Evolutionary conservation across 2,888 invertebrate genomes (phyloP).

Genomic region (Hypsopygia costalis): DNA sequence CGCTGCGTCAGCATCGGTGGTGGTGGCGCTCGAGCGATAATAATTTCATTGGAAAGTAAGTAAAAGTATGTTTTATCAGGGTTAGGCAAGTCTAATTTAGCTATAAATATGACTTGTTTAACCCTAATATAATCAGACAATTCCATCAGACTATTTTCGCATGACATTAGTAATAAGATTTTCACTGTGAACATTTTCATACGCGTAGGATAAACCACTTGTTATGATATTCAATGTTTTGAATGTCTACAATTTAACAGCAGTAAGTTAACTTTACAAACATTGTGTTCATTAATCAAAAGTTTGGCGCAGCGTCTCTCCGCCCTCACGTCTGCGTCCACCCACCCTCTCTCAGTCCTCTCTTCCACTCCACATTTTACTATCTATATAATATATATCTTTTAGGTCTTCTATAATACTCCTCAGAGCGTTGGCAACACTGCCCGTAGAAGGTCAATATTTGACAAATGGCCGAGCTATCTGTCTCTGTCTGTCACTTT

Average conservation of each 20-base stretch:
- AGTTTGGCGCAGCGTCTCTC: conserved; percentile 75
- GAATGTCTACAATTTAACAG: conserved; percentile 64
- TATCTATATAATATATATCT: conserved; percentile 21
- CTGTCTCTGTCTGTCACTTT: conserved; percentile 65
- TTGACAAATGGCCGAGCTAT: conserved; percentile 61
- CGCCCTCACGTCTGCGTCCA: conserved; percentile 52
- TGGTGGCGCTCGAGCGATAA: too few relatives aligned
- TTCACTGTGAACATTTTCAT: too few relatives aligned
- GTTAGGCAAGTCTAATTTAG: too few relatives aligned
- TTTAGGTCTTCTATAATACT: conserved; percentile 57
- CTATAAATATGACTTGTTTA: too few relatives aligned
- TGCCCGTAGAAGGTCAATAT: conserved; percentile 47
- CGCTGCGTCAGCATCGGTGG: too few relatives aligned
- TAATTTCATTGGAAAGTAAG: too few relatives aligned
- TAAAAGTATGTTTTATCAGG: too few relatives aligned
- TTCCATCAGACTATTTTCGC: too few relatives aligned
- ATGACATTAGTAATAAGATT: too few relatives aligned
- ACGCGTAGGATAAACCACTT: conserved; percentile 13
- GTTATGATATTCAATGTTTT: conserved; percentile 56
- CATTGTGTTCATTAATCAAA: conserved; percentile 78
- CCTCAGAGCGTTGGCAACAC: conserved; percentile 45
- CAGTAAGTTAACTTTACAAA: conserved; percentile 72
- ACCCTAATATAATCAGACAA: too few relatives aligned
- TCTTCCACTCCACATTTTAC: conserved; percentile 32
- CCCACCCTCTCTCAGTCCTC: conserved; percentile 43